These are phyloP conservation scores for Geophilus truncorum DNA, from an alignment of 2,888 invertebrate genomes.

Conservation along the genomic window DNA sequence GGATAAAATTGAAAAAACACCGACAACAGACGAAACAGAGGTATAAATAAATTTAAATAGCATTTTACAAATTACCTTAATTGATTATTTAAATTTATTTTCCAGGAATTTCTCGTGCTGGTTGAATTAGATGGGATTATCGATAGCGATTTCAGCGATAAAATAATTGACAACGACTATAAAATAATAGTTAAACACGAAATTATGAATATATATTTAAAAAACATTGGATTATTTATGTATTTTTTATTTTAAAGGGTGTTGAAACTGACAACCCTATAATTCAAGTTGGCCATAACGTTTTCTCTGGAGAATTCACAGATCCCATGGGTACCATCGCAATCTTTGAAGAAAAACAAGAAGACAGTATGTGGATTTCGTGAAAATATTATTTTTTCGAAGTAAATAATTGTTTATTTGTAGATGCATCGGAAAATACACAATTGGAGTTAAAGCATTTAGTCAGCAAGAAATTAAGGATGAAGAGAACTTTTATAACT, in stretches of 20 bases:
- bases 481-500: constrained; percentile 34
- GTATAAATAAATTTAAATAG: neutral
- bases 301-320: constrained; percentile 36
- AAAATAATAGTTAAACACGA: constrained; percentile 36
- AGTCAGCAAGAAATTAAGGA: constrained; percentile 31
- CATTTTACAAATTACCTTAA: too few relatives aligned
- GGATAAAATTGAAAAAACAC: neutral
- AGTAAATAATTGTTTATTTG: neutral
- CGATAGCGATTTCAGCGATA: constrained; percentile 33
- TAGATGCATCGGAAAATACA: neutral
- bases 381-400: neutral
- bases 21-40: neutral
- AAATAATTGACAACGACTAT: constrained; percentile 25
- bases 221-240: neutral
- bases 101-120: constrained; percentile 33
- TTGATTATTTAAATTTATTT: too few relatives aligned
- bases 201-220: too few relatives aligned
- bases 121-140: constrained; percentile 37
- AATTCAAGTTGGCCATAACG: constrained; percentile 34
- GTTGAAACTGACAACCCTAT: constrained; percentile 33
- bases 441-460: constrained; percentile 23
- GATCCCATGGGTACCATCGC: constrained; percentile 30
- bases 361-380: neutral
- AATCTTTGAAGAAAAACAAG: constrained; percentile 32
- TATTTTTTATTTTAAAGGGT: constrained; percentile 30